phyloP scores from a whole-genome alignment of 2,797 vertebrate genomes.

The Distichodus sexfasciatus region DNA sequence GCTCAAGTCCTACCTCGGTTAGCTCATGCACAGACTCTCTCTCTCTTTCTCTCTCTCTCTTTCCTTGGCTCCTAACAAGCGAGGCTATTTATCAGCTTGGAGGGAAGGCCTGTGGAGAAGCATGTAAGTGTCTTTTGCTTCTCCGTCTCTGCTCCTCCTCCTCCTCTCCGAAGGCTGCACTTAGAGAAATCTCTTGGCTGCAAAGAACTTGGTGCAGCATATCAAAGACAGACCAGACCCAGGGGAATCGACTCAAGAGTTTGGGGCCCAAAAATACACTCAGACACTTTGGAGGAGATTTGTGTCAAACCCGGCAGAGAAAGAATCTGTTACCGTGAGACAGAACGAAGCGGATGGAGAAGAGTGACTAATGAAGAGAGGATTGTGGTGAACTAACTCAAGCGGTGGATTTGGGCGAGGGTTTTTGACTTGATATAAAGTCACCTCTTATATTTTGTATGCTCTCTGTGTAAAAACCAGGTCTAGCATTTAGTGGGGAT shows the following conservation, averaged over 20 bases:
- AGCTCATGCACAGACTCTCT: conserved; percentile 51
- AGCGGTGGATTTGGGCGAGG: neutral
- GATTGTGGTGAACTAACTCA: conserved; percentile 17
- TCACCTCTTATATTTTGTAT: too few relatives aligned
- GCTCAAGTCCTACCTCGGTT: conserved; percentile 41
- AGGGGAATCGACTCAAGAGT: conserved; percentile 38
- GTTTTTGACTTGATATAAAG: too few relatives aligned
- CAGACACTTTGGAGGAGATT: conserved; percentile 57
- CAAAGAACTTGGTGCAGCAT: conserved; percentile 55
- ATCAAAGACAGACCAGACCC: conserved; percentile 58
- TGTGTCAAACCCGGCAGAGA: conserved; percentile 47
- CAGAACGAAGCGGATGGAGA: conserved; percentile 44
- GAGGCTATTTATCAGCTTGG: conserved; percentile 61
- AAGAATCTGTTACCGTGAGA: conserved; percentile 53
- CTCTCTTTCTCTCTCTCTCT: conserved; percentile 41
- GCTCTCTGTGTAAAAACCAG: too few relatives aligned
- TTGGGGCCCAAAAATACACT: conserved; percentile 51
- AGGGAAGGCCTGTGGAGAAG: conserved; percentile 56
- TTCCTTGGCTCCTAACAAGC: conserved; percentile 62
- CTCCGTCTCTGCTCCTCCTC: neutral
- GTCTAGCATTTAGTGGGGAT: too few relatives aligned
- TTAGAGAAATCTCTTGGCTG: conserved; percentile 48
- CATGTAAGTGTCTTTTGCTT: conserved; percentile 52
- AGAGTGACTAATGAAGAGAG: conserved; percentile 27
- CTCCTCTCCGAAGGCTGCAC: conserved; percentile 52